Evolutionary conservation across 92 coral and sea anemone genomes (phyloP), one percentile per base, ranked within the genome.

Genomic region (Micromussa lordhowensis): DNA sequence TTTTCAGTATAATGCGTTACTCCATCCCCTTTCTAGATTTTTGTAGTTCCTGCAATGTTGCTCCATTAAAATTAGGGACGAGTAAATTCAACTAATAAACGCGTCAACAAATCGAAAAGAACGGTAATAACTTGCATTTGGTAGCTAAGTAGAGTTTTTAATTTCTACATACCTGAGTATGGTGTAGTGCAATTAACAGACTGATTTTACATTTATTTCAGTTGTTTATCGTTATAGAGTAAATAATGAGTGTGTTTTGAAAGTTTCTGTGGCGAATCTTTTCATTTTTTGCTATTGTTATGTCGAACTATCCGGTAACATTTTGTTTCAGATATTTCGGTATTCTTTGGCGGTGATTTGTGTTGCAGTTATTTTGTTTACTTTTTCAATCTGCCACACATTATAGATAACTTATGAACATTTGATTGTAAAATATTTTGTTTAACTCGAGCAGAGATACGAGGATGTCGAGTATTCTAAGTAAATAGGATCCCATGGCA

Each of bases 381-480:
- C 89, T 77, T 86, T 74, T 86, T 10, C 83, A 66, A 77, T 86
- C 77, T 35, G 34, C 73, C 22, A 55, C 70, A 57, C 88, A 68
- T 78, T 35, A 73, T 73, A 72, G 87, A 84, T 84, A 84, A 84
- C 87, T 84, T 54, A 26, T 54, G 70, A 68, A 84, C 71, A 84
- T 84, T 73, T 58, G 88, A 84, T 78, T 57, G 19, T 73, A 84
- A 84, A 84, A 73, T 84, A 84, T 84, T 84, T 84, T 84, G 88
- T 74, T 82, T 35, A 74, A 84, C 88, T 84, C 58, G 32, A 84
- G 71, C 75, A 55, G 48, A 84, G 88, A 73, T 57, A 73, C 78
- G 49, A 79, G 71, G 88, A 51, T 84, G 87, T 84, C 81, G 88
- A 74, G 59, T 57, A 73, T 73, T 83, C 55, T 73, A 84, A 55